Conservation (phyloP, 2,888 invertebrate species). For the Smittia aterrima region DNA sequence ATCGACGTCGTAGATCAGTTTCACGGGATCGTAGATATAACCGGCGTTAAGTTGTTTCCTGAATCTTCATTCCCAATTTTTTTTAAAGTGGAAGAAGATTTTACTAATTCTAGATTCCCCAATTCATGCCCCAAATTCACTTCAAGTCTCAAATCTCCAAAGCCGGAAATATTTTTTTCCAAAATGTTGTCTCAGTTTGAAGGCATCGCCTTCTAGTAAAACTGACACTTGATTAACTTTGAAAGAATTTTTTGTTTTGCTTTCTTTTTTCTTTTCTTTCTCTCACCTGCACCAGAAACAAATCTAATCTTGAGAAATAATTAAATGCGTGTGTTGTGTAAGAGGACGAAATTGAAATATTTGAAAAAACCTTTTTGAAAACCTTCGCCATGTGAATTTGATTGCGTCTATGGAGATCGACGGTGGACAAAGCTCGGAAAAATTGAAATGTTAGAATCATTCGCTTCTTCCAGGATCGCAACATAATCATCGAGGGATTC, state of each 20-base stretch:
- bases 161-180: no score
- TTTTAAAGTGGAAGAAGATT: neutral
- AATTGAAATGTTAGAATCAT: no score
- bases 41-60: constrained; percentile 23
- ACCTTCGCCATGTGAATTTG: no score
- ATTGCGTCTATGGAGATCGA: no score
- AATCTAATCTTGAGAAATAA: neutral
- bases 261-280: neutral
- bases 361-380: no score
- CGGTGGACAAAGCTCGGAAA: no score
- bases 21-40: constrained; percentile 38
- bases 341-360: neutral
- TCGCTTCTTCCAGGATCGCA: no score
- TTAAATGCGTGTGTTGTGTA: neutral
- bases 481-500: no score
- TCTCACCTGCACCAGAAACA: neutral
- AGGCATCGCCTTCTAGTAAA: neutral
- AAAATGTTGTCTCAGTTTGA: no score
- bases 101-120: neutral
- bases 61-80: neutral
- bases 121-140: no score
- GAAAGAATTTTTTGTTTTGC: neutral
- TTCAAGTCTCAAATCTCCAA: neutral
- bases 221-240: neutral
- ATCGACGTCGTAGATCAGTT: constrained; percentile 40